Base-by-base conservation (phyloP, 2,888 invertebrate genomes). In the Callinectes sapidus region DNA sequence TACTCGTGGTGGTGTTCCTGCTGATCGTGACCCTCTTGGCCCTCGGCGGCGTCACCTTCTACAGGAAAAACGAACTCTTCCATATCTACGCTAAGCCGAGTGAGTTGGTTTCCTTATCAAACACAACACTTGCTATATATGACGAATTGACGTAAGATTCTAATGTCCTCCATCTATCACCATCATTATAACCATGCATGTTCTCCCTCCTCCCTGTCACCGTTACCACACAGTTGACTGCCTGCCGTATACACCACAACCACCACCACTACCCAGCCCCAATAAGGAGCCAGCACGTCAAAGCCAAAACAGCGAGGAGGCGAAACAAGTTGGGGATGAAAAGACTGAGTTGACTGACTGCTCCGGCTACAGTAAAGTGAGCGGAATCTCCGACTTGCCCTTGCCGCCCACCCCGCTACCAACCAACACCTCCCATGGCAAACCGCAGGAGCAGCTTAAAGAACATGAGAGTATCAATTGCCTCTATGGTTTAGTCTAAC, bases 171-270 rank as follows among this genome's bases (percentile, higher is more conserved):
- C 1, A 71, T 35, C 81, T 14, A 81, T 35, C 18, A 81, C 8
- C 14, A 16, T 16, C 18, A 16, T 18, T 14, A 81, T 35, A 81
- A 81, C 35, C 35, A 32, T 35, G 16, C 81, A 32, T 81, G 2
- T 81, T 35, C 35, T 81, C 1, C 13, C 35, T 35, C 5, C 16
- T 35, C 14, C 81, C 13, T n/a, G n/a, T n/a, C n/a, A n/a, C 35
- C 81, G n/a, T 77, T 16, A 81, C 81, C 81, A 28, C 71, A 35
- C 18, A 81, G 81, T 81, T n/a, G 81, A 81, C 35, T 81, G 81
- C 16, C 81, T 81, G 81, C 81, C 81, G 16, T 16, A 81, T 14
- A n/a, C 16, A 16, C 61, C 16, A 16, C 61, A 61, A 61, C 81
- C 81, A 18, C 81, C 81, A 1, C 81, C 81, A 81, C 81, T 81